Evolutionary conservation across 2,113 vertebrate genomes (phyloP).

Genomic region (Tor tambroides): DNA sequence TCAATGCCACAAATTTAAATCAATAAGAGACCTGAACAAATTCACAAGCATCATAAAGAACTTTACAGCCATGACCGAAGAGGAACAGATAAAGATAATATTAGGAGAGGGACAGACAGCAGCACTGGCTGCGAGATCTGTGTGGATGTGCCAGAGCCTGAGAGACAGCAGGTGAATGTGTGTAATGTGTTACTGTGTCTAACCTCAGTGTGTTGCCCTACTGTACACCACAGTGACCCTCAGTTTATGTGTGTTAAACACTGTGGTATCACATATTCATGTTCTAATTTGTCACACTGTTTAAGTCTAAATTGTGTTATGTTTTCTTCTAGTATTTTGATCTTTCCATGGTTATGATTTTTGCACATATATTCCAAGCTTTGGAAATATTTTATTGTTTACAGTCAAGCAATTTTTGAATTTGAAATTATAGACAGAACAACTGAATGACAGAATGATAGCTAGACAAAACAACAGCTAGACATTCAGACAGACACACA

Average conservation of each 20-base stretch:
- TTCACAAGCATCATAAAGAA: too few relatives aligned
- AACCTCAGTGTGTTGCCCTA: neutral
- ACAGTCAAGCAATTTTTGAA: neutral
- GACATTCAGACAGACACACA: neutral
- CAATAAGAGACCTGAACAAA: too few relatives aligned
- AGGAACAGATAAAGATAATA: too few relatives aligned
- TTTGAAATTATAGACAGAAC: neutral
- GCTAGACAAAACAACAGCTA: neutral
- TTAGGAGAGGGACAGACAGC: too few relatives aligned
- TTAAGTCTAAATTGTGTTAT: neutral
- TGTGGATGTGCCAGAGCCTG: too few relatives aligned
- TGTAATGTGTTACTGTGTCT: neutral
- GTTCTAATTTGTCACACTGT: neutral
- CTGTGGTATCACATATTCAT: neutral
- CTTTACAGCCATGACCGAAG: too few relatives aligned
- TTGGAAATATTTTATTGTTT: neutral
- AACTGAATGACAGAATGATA: neutral
- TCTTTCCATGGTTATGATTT: too few relatives aligned
- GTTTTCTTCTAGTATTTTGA: neutral
- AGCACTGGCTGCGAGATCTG: too few relatives aligned
- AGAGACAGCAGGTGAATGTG: too few relatives aligned
- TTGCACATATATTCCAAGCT: too few relatives aligned
- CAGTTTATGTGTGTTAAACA: neutral
- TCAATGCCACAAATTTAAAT: too few relatives aligned
- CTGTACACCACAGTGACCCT: neutral